Evolutionary conservation across 2,113 vertebrate species (phyloP).

Genomic region (Nycticebus coucang): DNA sequence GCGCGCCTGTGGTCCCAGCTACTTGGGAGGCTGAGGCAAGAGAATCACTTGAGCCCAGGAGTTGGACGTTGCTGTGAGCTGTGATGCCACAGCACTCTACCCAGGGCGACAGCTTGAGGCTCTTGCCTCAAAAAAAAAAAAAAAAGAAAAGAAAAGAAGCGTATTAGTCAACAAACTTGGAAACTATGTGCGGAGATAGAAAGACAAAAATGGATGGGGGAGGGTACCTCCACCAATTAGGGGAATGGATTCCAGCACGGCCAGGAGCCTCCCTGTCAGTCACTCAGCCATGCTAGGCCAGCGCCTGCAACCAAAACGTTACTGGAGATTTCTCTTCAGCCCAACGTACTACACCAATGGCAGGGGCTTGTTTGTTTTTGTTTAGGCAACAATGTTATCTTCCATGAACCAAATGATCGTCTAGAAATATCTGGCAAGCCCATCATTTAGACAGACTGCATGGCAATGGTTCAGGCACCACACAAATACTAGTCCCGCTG

Average conservation of each 20-base stretch:
- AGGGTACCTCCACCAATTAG: neutral
- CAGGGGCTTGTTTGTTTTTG: neutral
- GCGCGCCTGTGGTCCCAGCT: too few relatives aligned
- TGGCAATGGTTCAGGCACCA: neutral
- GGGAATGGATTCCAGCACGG: neutral
- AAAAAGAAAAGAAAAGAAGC: neutral
- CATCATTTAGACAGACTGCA: neutral
- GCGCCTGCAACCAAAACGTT: neutral
- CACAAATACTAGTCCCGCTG: neutral
- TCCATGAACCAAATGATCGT: neutral
- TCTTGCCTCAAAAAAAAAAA: too few relatives aligned
- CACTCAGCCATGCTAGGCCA: fast-evolving
- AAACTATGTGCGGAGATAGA: slow-evolving; percentile 16
- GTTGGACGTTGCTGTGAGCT: too few relatives aligned
- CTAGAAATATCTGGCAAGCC: neutral
- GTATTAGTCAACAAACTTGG: slow-evolving; percentile 65
- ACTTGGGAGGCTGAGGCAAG: too few relatives aligned
- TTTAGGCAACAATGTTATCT: slow-evolving; percentile 33
- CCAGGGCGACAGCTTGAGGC: too few relatives aligned
- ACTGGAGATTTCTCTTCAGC: neutral
- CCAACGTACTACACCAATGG: neutral
- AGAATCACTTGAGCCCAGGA: too few relatives aligned
- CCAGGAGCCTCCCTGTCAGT: neutral
- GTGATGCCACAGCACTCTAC: too few relatives aligned
- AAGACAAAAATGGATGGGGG: neutral